Base-by-base conservation (phyloP, 23 tunicate genomes). In the Ciona savignyi region DNA sequence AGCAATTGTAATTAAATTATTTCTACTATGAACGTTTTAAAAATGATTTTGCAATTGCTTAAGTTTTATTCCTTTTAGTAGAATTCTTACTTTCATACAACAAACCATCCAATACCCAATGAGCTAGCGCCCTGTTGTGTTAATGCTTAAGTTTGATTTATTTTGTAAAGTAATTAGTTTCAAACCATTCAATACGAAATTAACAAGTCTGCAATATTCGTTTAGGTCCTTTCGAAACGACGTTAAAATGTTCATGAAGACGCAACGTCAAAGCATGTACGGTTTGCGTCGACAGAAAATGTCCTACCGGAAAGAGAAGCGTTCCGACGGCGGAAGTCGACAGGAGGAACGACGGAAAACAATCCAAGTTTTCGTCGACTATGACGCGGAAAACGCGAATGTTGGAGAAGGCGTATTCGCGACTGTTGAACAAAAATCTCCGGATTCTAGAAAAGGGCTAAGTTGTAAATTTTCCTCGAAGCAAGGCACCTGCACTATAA, bases 311-410 rank as follows among this genome's bases (percentile, higher is more conserved):
- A 62, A 27, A 4, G 81, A 77, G 42, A 73, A 73, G 49, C 66
- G 66, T 0, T 73, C 73, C 25, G 73, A 65, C n/a, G 69, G 61
- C 1, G 71, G 77, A 33, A 63, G 75, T 22, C 65, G 85, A 29
- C 85, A 81, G 51, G 71, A 73, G 70, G 85, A 82, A 29, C 66
- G 87, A 4, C 72, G 80, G 67, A 82, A 82, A 51, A 82, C 87
- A 0, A 82, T 82, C n/a, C 80, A 82, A 29, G 62, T 74, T 31
- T 74, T 49, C 34, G 70, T 82, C 33, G 87, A 82, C 3, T 77
- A 42, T 25, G 85, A 81, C 32, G 60, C 60, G 4, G 78, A 81
- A 29, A 65, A 51, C 76, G 29, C 64, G 1, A 62, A 32, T n/a
- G 69, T 68, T 4, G 78, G 64, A 28, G 68, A 32, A 20, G 68